A percentile compares a stretch with the other conserved stretches of the same genome.
Conservation (phyloP, 1,140 invertebrate species). For the Nephila pilipes region DNA sequence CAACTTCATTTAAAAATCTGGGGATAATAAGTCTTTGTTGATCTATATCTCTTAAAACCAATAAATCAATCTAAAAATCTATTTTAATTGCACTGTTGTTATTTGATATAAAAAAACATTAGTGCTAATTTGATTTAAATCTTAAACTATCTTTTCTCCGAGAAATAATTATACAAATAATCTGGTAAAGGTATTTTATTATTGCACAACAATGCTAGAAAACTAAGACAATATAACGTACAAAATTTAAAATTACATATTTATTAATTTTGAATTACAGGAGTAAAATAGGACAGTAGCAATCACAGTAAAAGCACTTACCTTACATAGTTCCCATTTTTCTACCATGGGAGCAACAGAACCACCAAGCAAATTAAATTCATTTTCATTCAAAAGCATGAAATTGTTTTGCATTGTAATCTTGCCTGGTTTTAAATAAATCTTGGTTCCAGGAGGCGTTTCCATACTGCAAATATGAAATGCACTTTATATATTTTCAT, state of each 20-base stretch:
- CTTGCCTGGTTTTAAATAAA: slow-evolving; percentile 83
- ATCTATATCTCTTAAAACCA: no score
- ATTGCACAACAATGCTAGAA: no score
- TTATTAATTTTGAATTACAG: neutral
- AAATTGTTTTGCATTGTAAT: slow-evolving; percentile 86
- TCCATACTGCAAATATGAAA: slow-evolving; percentile 82
- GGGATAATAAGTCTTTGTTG: no score
- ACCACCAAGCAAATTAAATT: slow-evolving; percentile 89
- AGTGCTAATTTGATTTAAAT: no score
- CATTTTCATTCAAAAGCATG: slow-evolving; percentile 86
- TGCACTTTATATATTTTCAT: no score
- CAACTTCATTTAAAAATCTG: no score
- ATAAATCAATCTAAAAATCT: no score
- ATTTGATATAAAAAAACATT: no score
- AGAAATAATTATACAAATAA: no score
- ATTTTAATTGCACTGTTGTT: no score
- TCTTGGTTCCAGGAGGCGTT: slow-evolving; percentile 89
- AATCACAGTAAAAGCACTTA: slow-evolving; percentile 79
- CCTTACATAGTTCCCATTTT: slow-evolving; percentile 93
- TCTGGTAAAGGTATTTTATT: no score
- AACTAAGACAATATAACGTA: neutral
- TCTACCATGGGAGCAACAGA: slow-evolving; percentile 90
- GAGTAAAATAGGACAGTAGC: neutral
- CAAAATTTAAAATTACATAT: neutral
- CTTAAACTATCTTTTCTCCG: no score